Conservation (phyloP, 2,888 invertebrate species). For the Thymelicus lineola region DNA sequence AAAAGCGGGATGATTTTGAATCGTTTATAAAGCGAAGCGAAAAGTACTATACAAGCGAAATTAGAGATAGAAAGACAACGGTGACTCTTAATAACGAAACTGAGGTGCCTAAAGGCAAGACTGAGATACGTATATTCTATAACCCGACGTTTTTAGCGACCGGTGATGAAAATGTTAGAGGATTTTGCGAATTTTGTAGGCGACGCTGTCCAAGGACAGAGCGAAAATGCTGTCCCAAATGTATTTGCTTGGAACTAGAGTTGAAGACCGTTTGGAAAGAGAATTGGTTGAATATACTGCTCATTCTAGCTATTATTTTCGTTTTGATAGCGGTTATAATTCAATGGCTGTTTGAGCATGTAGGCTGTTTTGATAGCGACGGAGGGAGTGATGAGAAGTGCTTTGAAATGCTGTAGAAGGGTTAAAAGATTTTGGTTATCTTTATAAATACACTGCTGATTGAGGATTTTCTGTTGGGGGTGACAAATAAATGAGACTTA, state of each 20-base stretch:
- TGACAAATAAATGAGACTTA: too few relatives aligned
- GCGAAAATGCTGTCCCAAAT: conserved; percentile 68
- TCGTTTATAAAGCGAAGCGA: conserved; percentile 79
- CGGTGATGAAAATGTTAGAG: conserved; percentile 50
- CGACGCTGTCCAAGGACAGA: conserved; percentile 68
- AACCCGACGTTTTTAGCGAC: conserved; percentile 76
- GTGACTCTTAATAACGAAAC: conserved; percentile 60
- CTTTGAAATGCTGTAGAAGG: conserved; percentile 56
- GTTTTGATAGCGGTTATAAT: conserved; percentile 66
- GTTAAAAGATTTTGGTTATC: too few relatives aligned
- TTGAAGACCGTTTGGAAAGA: conserved; percentile 69
- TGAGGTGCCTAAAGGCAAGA: conserved; percentile 56
- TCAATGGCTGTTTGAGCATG: conserved; percentile 63
- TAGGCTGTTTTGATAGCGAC: conserved; percentile 53
- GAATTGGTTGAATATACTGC: conserved; percentile 75
- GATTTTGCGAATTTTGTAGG: conserved; percentile 69
- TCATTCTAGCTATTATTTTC: conserved; percentile 65
- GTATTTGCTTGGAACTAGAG: conserved; percentile 69
- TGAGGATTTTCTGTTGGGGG: too few relatives aligned
- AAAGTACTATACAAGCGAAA: conserved; percentile 71
- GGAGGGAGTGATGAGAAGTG: conserved; percentile 54
- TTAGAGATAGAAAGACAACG: conserved; percentile 62
- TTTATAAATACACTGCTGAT: too few relatives aligned
- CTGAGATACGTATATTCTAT: conserved; percentile 77
- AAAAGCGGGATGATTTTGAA: conserved; percentile 68